Evolutionary conservation across 2,888 invertebrate genomes (phyloP).

Genomic region (Eristalinus sepulchralis): DNA sequence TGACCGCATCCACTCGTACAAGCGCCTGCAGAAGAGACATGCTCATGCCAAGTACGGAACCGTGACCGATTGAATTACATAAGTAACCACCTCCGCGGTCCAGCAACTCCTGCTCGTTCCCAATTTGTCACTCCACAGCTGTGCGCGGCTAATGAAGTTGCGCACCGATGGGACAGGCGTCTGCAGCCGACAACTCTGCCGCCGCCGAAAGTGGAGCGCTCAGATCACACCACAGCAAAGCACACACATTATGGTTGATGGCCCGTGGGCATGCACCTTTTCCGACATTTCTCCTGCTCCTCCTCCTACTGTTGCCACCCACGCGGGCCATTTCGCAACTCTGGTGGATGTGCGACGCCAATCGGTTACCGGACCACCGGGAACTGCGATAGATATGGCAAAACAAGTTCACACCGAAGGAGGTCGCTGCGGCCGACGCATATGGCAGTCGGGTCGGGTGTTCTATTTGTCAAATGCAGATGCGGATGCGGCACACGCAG

Average conservation of each 20-base stretch:
- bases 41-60: neutral
- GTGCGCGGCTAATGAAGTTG: slow-evolving; percentile 9
- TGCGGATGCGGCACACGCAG: neutral
- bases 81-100: neutral
- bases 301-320: slow-evolving; percentile 12
- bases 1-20: neutral
- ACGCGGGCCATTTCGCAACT: neutral
- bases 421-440: slow-evolving; percentile 13
- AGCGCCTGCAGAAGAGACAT: neutral
- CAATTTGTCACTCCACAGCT: slow-evolving; percentile 14
- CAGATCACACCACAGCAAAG: neutral
- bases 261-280: slow-evolving; percentile 18
- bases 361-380: neutral
- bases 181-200: neutral
- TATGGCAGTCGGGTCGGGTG: slow-evolving; percentile 26
- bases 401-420: slow-evolving; percentile 15
- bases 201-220: neutral
- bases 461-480: slow-evolving; percentile 6
- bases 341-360: neutral
- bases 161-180: slow-evolving; percentile 6
- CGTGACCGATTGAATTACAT: neutral
- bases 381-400: slow-evolving; percentile 2
- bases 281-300: neutral
- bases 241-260: neutral
- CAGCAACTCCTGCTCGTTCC: neutral